Base-by-base conservation (phyloP, 23 tunicate genomes). In the Clavelina lepadiformis region DNA sequence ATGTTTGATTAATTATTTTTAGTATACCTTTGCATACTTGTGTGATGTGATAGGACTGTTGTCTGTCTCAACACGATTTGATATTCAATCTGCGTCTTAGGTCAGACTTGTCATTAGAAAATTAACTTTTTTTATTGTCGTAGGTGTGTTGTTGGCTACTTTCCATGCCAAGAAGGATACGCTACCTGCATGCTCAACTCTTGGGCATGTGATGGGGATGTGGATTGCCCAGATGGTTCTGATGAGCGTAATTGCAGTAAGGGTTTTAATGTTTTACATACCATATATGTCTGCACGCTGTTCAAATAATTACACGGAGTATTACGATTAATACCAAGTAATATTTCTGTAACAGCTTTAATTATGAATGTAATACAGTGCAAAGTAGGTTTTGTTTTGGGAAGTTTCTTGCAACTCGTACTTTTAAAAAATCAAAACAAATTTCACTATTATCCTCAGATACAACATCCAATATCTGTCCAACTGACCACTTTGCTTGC, bases 161-260 rank as follows among this genome's bases (percentile, higher is more conserved):
- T 49, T 46, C 11, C 76, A 0, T 82, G 91, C 46, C 49, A 37
- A 26, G 28, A 31, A 23, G 56, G 54, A 20, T 18, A 11, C 23
- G 50, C 27, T 13, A 44, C 46, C 24, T 86, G 95, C 38, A 58
- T 86, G 3, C 44, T 66, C 33, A 46, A 41, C 5, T 24, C 67
- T 2, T 55, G 66, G 76, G 60, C 50, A 24, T 86, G 95, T 41
- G 85, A 86, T 58, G 95, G 95, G 1, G 76, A 70, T 11, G 33
- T 19, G 5, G 85, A 86, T 65, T 86, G 95, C 56, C 31, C 32
- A 1, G 83, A 77, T 30, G 85, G 80, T 2, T 46, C 68, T 29
- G 93, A 81, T 51, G 93, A 84, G 55, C 11, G 23, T 18, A 60
- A 54, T 35, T 84, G 93, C 63, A 28, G 78, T 76, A 49, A 77